phyloP scores from a whole-genome alignment of 2,797 vertebrate species.

The Scyliorhinus canicula region DNA sequence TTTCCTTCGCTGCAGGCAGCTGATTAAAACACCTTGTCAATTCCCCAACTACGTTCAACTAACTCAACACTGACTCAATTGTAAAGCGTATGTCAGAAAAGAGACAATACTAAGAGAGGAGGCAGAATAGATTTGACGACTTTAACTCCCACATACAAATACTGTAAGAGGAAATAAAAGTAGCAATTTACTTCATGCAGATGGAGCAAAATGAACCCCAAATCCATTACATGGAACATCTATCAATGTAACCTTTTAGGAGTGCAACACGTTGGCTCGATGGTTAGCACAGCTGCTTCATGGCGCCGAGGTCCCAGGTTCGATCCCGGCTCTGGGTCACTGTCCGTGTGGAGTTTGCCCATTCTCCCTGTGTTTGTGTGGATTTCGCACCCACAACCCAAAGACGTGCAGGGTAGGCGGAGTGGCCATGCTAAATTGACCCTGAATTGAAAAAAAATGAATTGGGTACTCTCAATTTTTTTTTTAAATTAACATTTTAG shows the following conservation, averaged over 20 bases:
- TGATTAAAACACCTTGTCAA: background rate
- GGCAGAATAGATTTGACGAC: background rate
- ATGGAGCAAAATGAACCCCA: background rate
- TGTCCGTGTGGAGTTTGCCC: too few species aligned
- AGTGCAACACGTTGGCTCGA: background rate
- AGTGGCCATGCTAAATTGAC: too few species aligned
- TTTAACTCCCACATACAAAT: slow-evolving; percentile 1
- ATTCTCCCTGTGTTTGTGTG: too few species aligned
- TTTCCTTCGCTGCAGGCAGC: background rate
- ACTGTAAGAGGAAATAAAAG: background rate
- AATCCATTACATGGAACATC: background rate
- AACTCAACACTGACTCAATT: background rate
- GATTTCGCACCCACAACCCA: too few species aligned
- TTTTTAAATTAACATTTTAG: too few species aligned
- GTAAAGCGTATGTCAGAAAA: background rate
- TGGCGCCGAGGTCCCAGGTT: too few species aligned
- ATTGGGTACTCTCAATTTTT: too few species aligned
- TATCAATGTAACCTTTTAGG: background rate
- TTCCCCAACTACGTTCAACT: background rate
- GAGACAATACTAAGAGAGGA: background rate
- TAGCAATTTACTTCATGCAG: background rate
- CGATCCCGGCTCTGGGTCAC: too few species aligned
- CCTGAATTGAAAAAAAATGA: too few species aligned
- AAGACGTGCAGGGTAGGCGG: too few species aligned
- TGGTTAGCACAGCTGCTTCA: too few species aligned